Base-by-base conservation (phyloP, 2,888 invertebrate species). In the Parasteatoda lunata region DNA sequence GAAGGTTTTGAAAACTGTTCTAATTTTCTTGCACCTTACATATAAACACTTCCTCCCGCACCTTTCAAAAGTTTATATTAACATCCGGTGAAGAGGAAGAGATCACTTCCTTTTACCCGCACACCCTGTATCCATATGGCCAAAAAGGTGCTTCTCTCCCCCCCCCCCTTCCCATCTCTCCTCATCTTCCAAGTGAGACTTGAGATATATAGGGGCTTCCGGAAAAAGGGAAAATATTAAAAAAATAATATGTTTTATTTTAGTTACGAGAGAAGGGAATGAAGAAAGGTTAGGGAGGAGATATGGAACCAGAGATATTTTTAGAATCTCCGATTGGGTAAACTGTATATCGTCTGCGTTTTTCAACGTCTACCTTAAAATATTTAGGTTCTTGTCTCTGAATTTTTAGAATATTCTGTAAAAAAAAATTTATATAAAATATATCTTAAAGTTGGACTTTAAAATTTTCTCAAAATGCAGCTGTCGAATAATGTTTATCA, bases 61-160 rank as follows among this genome's bases (percentile, higher is more conserved):
- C 72, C 48, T 73, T 45, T 13, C 5, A 52, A 13, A 65, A 72
- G 71, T 80, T 64, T 72, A 51, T 66, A 7, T 80, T 72, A 65
- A 72, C 80, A 65, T 80, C 80, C 80, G 80, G 77, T 77, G 64
- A 68, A 45, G 9, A 76, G 30, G 30, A 30, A 30, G 30, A 30
- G 30, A 59, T 59, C 4, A 59, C 59, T 59, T 59, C 59, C 49
- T 80, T 80, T 71, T 72, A 72, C 80, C 80, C 80, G 80, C 80
- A 80, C 80, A 69, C 70, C 64, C 69, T 47, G 9, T 45, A 69
- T 80, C 72, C 80, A 80, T 80, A 65, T 80, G 80, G 80, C 80
- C 80, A 66, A n/a, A 59, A 80, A 80, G 72, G 80, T 80, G 80
- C 11, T n/a, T 64, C 47, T 45, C 8, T 13, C 7, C 8, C 47